These are phyloP conservation scores for Panagrolaimus sp. DNA, from an alignment of 1,140 invertebrate species.

Conservation along the genomic window DNA sequence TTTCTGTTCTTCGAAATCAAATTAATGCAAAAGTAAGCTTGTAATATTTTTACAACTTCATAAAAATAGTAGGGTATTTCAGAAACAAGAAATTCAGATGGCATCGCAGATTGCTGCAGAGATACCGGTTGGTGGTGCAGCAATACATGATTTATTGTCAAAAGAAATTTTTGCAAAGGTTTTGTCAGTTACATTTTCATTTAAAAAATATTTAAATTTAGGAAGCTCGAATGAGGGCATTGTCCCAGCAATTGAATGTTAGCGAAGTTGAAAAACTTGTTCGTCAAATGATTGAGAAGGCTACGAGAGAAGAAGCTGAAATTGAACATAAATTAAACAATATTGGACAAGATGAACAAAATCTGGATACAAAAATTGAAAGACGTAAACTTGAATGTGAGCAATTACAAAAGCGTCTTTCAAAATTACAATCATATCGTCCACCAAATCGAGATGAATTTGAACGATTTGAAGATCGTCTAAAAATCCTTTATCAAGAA, in stretches of 20 bases:
- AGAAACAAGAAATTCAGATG: conserved; percentile 74
- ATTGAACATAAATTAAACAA: conserved; percentile 69
- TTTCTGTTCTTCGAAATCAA: conserved; percentile 38
- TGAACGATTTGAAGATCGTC: conserved; percentile 71
- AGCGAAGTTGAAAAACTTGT: conserved; percentile 33
- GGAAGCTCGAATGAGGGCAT: conserved; percentile 39
- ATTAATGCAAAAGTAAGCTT: conserved; percentile 56
- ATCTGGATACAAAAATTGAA: conserved; percentile 82
- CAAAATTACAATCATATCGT: conserved; percentile 74
- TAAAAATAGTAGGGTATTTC: conserved; percentile 25
- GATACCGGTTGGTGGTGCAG: conserved; percentile 80
- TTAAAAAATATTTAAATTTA: conserved; percentile 41
- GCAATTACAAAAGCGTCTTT: conserved; percentile 79
- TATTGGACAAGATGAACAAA: conserved; percentile 76
- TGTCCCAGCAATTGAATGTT: conserved; percentile 44
- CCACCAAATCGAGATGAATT: conserved; percentile 96
- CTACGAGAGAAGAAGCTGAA: conserved; percentile 19
- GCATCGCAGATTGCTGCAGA: conserved; percentile 79
- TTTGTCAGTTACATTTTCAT: conserved; percentile 11
- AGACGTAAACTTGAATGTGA: conserved; percentile 80
- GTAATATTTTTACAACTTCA: conserved; percentile 35
- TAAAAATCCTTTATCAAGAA: conserved; percentile 29
- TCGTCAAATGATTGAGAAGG: conserved; percentile 24
- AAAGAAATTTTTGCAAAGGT: conserved; percentile 80
- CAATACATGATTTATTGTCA: conserved; percentile 79